Percentiles rank a stretch among this genome's conserved stretches.
Evolutionary conservation across 2,888 invertebrate species (phyloP).

Genomic region (Cheiracanthium punctorium): DNA sequence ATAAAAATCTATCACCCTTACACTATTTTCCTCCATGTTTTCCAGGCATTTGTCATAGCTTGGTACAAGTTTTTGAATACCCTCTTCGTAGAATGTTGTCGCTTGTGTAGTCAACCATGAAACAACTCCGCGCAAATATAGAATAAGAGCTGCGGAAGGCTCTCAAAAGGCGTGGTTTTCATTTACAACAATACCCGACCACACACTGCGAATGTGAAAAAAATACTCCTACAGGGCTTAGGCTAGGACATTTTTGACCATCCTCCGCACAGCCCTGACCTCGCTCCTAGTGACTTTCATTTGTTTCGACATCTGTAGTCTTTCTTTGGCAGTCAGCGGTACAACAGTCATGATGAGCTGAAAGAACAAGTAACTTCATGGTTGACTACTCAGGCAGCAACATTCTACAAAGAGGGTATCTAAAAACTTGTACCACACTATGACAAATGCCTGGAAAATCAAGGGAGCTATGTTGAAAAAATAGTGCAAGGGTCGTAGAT

Average conservation of each 20-base stretch:
- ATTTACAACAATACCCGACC: no score
- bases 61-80: not conserved
- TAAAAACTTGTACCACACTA: not conserved
- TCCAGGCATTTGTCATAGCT: not conserved
- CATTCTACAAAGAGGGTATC: not conserved
- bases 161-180: no score
- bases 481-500: not conserved
- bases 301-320: not conserved
- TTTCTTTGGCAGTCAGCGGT: not conserved
- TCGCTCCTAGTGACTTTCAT: not conserved
- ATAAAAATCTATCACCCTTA: not conserved
- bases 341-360: not conserved
- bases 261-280: not conserved
- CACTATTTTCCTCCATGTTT: not conserved
- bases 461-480: not conserved
- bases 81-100: not conserved
- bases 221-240: not conserved
- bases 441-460: not conserved
- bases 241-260: conserved; percentile 1
- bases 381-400: not conserved
- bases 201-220: not conserved
- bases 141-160: no score
- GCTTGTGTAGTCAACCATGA: not conserved
- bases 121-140: not conserved
- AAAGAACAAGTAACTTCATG: not conserved